Evolutionary conservation across 2,888 invertebrate genomes (phyloP), one percentile per base, ranked within the genome.

Genomic region (Taphrorychus bicolor): DNA sequence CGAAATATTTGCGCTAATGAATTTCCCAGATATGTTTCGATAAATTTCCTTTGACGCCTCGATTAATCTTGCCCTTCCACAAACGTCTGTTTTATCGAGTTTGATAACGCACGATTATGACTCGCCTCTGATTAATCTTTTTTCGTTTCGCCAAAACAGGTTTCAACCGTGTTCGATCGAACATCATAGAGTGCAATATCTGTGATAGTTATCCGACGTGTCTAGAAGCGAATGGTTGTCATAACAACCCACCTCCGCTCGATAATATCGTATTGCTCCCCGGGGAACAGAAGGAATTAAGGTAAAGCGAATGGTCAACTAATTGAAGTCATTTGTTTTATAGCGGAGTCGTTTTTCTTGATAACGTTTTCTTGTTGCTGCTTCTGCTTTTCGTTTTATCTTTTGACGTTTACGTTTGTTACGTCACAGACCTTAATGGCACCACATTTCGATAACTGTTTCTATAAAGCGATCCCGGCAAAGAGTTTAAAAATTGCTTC

Each of bases 281-380:
- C 14, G 11, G 66, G 56, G 66, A 66, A 23, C 56, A 49, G 56
- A 56, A 68, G 60, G 77, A 77, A 78, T 77, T 78, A 78, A 79
- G 78, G 77, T 78, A 76, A 76, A 78, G 51, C 76, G 78, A 77
- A 79, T 78, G 79, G 77, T 77, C 78, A 77, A 74, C 78, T 79
- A 79, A 79, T 79, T 79, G 79, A 76, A 74, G 76, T 74, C 77
- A 77, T 79, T 79, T 78, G 75, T 79, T 78, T 77, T 72, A 73
- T 75, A 73, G 73, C 73, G 70, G 32, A 14, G 54, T 19, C 76
- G 76, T 75, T 56, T 54, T 54, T 32, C 54, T 54, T 74, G 74
- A 77, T 77, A 73, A 73, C 74, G 72, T 75, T 59, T 68, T 41
- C 51, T 65, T 59, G 60, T 42, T 60, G 60, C 59, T 22, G 52